These are phyloP conservation scores for Erannis defoliaria DNA, from an alignment of 2,888 invertebrate species.

Conservation along the genomic window DNA sequence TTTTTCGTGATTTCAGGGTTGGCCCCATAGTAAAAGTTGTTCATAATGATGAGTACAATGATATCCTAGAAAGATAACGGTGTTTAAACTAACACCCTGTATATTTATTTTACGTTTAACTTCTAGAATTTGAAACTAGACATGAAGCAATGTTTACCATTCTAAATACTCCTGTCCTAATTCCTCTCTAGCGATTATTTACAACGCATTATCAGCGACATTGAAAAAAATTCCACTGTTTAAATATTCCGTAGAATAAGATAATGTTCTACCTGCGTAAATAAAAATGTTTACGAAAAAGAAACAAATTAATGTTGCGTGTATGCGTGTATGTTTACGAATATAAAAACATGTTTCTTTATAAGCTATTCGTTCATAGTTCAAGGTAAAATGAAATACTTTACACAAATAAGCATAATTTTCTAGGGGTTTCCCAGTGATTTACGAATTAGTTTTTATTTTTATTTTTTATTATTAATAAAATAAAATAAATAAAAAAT, in stretches of 20 bases:
- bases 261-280: constrained; percentile 41
- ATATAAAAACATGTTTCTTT: neutral
- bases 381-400: no score
- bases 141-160: constrained; percentile 5
- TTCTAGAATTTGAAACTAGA: neutral
- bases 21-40: no score
- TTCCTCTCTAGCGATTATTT: constrained; percentile 21
- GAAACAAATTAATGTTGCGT: constrained; percentile 14
- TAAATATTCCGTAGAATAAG: constrained; percentile 39
- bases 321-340: neutral
- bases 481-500: no score
- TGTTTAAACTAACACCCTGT: no score
- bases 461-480: no score
- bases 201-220: constrained; percentile 46
- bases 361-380: neutral
- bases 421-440: no score
- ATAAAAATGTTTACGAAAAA: constrained; percentile 41
- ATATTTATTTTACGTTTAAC: no score
- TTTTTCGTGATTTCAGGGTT: no score
- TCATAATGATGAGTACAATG: no score
- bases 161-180: constrained; percentile 10
- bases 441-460: no score
- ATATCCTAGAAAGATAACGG: no score
- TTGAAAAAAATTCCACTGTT: constrained; percentile 43
- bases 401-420: no score